Conservation (phyloP, 1,140 invertebrate species). For the Araneus ventricosus region DNA sequence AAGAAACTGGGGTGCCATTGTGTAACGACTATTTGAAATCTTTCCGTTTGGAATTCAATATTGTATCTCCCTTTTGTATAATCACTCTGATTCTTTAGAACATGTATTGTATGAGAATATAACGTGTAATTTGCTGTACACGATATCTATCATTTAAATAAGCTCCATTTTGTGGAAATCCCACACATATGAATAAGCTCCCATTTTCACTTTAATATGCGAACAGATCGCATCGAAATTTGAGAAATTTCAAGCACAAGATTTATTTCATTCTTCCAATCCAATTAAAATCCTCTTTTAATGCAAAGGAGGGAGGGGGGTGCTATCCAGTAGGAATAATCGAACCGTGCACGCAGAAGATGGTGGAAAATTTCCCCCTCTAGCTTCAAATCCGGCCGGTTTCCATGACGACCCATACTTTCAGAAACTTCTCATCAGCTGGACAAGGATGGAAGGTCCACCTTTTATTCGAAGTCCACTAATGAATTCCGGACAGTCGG, state of each 20-base stretch:
- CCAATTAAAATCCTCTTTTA: conserved; percentile 39
- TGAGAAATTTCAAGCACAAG: not conserved
- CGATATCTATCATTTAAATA: too few relatives aligned
- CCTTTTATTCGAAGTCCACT: conserved; percentile 20
- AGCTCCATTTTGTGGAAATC: too few relatives aligned
- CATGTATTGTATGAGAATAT: too few relatives aligned
- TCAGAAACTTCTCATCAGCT: not conserved
- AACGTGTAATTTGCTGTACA: too few relatives aligned
- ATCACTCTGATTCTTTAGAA: too few relatives aligned
- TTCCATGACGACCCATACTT: conserved; percentile 27
- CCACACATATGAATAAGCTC: too few relatives aligned
- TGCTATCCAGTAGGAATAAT: conserved; percentile 19
- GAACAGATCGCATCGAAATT: not conserved
- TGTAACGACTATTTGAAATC: too few relatives aligned
- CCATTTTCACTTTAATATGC: not conserved
- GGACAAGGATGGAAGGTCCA: conserved; percentile 1
- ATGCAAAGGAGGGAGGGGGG: not conserved
- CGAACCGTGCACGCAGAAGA: conserved; percentile 30
- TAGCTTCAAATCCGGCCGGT: not conserved
- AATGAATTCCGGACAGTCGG: conserved; percentile 46
- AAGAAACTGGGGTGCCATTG: too few relatives aligned
- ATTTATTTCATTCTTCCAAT: not conserved
- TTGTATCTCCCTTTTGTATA: too few relatives aligned
- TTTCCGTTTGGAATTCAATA: too few relatives aligned
- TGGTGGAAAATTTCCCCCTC: conserved; percentile 6